A percentile compares a stretch with the other conserved stretches of the same genome.
Evolutionary conservation across 2,888 invertebrate genomes (phyloP).

Genomic region (Amblyteles armatorius): DNA sequence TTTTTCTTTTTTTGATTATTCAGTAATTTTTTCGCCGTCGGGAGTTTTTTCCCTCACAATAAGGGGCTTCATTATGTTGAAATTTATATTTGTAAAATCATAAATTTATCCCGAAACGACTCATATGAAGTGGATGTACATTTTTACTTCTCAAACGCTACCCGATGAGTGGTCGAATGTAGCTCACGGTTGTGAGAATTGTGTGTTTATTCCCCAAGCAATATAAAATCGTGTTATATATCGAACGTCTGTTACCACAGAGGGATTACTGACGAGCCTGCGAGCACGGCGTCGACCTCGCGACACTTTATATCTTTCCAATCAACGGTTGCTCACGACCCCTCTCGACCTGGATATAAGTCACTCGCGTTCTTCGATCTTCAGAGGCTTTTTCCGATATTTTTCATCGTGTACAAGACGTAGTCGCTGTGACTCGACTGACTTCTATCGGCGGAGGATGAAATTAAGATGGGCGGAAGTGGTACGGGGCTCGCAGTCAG

Average conservation of each 20-base stretch:
- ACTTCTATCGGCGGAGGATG: conserved; percentile 59
- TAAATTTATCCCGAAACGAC: neutral
- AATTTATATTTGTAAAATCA: neutral
- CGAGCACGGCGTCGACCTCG: conserved; percentile 49
- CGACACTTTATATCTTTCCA: conserved; percentile 67
- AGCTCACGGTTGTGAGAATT: conserved; percentile 11
- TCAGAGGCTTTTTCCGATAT: conserved; percentile 65
- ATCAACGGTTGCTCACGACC: conserved; percentile 63
- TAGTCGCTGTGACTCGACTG: conserved; percentile 48
- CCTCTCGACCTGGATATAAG: conserved; percentile 59
- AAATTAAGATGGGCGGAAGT: conserved; percentile 56
- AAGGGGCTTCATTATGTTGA: neutral
- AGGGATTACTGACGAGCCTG: conserved; percentile 48
- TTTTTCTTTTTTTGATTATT: too few species aligned
- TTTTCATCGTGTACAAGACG: conserved; percentile 66
- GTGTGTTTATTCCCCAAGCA: conserved; percentile 44
- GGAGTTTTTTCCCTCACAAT: neutral
- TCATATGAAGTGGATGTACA: neutral
- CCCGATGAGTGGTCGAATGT: neutral
- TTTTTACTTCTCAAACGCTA: neutral
- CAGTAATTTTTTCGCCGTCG: too few species aligned
- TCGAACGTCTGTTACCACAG: conserved; percentile 25
- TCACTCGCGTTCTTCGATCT: conserved; percentile 46
- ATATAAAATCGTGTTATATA: conserved; percentile 46
- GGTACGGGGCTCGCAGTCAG: neutral